These are phyloP conservation scores for Drosophila santomea DNA, from an alignment of 1,140 invertebrate genomes.

Conservation along the genomic window DNA sequence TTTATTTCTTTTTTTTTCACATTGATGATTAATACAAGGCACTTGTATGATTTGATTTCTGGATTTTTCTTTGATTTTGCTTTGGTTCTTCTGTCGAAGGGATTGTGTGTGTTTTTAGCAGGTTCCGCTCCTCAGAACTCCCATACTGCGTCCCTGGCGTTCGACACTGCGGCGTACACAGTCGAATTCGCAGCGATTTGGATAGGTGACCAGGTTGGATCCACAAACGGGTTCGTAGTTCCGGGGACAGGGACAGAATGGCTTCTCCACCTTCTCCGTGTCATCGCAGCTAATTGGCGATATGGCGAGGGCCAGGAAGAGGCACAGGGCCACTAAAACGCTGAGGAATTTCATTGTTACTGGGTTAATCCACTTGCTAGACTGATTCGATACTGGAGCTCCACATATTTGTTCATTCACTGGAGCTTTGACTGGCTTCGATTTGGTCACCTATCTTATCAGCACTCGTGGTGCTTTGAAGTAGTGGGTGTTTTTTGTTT, in stretches of 20 bases:
- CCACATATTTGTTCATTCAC: background rate
- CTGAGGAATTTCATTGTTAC: constrained; percentile 55
- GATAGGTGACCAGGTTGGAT: constrained; percentile 85
- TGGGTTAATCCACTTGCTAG: constrained; percentile 65
- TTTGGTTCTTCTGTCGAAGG: background rate
- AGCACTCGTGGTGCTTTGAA: constrained; percentile 17
- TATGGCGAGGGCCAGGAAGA: constrained; percentile 43
- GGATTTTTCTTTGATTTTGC: constrained; percentile 7
- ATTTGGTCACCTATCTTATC: constrained; percentile 66
- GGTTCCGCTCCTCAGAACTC: constrained; percentile 52
- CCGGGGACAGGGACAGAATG: constrained; percentile 85
- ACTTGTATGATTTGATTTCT: constrained; percentile 11
- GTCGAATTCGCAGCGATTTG: constrained; percentile 85
- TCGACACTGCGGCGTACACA: constrained; percentile 70
- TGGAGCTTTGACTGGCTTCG: constrained; percentile 26
- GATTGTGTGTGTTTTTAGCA: constrained; percentile 41
- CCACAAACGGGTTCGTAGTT: constrained; percentile 86
- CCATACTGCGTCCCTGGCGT: constrained; percentile 69
- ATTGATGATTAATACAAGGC: constrained; percentile 63
- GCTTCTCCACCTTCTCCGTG: background rate
- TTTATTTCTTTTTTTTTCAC: constrained; percentile 34
- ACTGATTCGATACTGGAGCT: constrained; percentile 49
- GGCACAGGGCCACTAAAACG: constrained; percentile 61
- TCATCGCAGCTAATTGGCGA: constrained; percentile 18
- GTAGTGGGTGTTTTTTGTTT: constrained; percentile 7